These are phyloP conservation scores for Lasius fuliginosus DNA, from an alignment of 2,888 invertebrate genomes.

Conservation along the genomic window DNA sequence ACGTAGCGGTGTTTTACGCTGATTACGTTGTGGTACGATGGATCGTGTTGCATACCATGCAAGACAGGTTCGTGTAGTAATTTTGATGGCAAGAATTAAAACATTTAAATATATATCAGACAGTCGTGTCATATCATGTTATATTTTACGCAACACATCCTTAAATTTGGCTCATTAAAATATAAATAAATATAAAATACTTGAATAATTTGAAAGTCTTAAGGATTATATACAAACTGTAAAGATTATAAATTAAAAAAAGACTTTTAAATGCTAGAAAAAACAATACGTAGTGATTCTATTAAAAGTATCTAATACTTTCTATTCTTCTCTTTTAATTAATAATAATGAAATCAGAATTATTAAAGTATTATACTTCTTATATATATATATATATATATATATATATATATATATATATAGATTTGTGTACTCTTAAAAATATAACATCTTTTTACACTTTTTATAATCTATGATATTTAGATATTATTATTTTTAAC, in stretches of 20 bases:
- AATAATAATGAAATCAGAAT: background rate
- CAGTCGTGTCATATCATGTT: background rate
- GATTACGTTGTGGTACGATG: slow-evolving; percentile 95
- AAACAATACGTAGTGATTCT: background rate
- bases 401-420: too few species aligned
- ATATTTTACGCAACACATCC: background rate
- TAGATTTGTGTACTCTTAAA: background rate
- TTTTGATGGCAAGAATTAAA: background rate
- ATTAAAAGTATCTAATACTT: background rate
- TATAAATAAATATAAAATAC: background rate
- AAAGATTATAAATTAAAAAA: background rate
- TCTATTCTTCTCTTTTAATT: background rate
- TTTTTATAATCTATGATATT: background rate
- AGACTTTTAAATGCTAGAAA: background rate
- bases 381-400: too few species aligned
- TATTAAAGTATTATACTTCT: background rate
- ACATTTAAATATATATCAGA: background rate
- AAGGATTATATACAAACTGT: background rate
- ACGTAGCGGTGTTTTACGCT: slow-evolving; percentile 93
- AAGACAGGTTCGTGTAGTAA: slow-evolving; percentile 89
- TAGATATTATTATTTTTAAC: background rate
- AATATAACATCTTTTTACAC: background rate
- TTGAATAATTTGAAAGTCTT: background rate
- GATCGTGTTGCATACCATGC: slow-evolving; percentile 94
- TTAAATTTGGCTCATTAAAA: background rate